Base-by-base conservation (phyloP, 2,888 invertebrate species). In the Folsomia manolachei region DNA sequence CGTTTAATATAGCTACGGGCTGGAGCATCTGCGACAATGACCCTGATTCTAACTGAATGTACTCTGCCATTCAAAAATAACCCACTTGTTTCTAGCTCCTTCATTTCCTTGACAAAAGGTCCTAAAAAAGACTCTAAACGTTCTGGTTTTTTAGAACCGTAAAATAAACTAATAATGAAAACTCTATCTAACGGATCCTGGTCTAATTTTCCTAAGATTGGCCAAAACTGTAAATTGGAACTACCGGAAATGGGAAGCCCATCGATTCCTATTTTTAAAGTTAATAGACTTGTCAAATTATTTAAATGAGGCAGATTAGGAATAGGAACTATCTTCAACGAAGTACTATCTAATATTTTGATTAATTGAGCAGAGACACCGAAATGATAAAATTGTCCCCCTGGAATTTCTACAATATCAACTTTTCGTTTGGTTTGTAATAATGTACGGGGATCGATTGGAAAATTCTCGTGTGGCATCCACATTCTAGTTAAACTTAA, bases 161-260 rank as follows among this genome's bases (percentile, higher is more conserved):
- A 14, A 51, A 51, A 51, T 14, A 51, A 51, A 14, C 51, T 51
- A 51, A 51, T 51, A 11, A 67, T 51, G 26, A 67, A 67, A 1
- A 39, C 27, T 23, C 23, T 7, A 2, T 19, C 4, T n/a, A 23
- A 24, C 1, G 53, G n/a, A 2, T 19, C 11, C 4, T 63, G 27
- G 51, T 63, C 63, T 39, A 69, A 11, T 23, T 18, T 63, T 21
- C 63, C 63, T 7, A 69, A 2, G 26, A 69, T 69, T 11, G 63
- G 69, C 69, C 69, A 69, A 39, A 69, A 69, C 21, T 69, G 62
- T 23, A 27, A 19, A 2, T 62, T 69, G 14, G 25, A 27, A 63
- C 69, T 69, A 2, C 51, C 11, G 60, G 19, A n/a, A 18, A 69
- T 69, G 21, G 69, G 69, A 11, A 69, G 21, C 7, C 69, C 69